A percentile compares a stretch with the other conserved stretches of the same genome.
These are phyloP conservation scores for Laothoe populi DNA, from an alignment of 2,888 invertebrate genomes.

Conservation along the genomic window DNA sequence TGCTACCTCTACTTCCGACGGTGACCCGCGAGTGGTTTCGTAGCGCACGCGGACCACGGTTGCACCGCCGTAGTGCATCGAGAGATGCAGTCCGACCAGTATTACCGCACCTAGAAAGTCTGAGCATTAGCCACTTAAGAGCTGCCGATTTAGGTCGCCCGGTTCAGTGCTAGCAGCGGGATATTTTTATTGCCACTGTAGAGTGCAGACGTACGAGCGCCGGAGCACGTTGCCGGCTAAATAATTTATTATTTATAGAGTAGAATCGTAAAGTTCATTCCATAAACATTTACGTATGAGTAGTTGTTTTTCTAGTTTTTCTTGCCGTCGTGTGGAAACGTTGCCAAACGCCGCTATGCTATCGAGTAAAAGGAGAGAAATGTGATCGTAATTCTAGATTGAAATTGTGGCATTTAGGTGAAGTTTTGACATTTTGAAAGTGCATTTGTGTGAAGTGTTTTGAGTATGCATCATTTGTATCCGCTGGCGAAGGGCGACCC, in stretches of 20 bases:
- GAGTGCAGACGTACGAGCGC: conserved; percentile 74
- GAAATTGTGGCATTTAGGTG: conserved; percentile 68
- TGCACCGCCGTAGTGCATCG: conserved; percentile 2
- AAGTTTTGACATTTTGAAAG: conserved; percentile 72
- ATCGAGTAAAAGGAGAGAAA: conserved; percentile 40
- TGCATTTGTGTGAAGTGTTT: conserved; percentile 71
- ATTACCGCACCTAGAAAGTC: conserved; percentile 57
- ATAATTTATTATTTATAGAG: conserved; percentile 77
- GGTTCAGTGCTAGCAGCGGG: conserved; percentile 79
- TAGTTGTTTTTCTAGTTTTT: conserved; percentile 50
- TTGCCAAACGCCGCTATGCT: conserved; percentile 37
- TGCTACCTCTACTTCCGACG: not conserved
- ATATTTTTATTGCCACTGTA: conserved; percentile 82
- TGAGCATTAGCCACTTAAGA: conserved; percentile 57
- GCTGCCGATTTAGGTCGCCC: conserved; percentile 82
- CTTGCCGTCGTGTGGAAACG: conserved; percentile 38
- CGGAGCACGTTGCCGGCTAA: conserved; percentile 70
- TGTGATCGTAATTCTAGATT: conserved; percentile 50
- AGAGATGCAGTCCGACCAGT: conserved; percentile 41
- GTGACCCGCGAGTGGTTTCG: not conserved
- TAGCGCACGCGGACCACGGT: not conserved
- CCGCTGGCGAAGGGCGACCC: conserved; percentile 94
- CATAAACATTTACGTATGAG: conserved; percentile 67
- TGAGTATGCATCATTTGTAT: conserved; percentile 89
- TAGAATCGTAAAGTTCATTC: conserved; percentile 79